These are phyloP conservation scores for Ameiurus melas DNA, from an alignment of 2,113 vertebrate species.

Conservation along the genomic window DNA sequence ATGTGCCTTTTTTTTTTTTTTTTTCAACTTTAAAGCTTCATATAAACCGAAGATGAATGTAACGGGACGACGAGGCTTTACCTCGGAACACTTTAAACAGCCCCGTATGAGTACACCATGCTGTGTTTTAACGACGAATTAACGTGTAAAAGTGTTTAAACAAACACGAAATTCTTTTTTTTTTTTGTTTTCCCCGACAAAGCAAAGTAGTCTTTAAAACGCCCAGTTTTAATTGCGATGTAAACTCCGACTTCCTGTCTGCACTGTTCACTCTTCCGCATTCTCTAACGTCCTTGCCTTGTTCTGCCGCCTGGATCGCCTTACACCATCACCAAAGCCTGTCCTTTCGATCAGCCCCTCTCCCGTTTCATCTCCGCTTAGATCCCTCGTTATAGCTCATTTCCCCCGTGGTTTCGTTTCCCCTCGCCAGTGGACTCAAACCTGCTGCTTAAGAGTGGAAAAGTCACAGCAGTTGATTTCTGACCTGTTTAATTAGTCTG, in stretches of 20 bases:
- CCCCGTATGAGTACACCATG: background rate
- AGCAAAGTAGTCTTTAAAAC: background rate
- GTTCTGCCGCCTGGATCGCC: background rate
- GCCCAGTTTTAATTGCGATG: constrained; percentile 20
- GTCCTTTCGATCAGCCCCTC: background rate
- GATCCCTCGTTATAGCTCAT: background rate
- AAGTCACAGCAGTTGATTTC: background rate
- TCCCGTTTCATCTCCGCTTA: background rate
- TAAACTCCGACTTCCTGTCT: constrained; percentile 59
- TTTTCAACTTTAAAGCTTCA: too few relatives aligned
- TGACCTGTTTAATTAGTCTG: background rate
- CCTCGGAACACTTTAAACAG: too few relatives aligned
- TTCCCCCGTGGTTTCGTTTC: background rate
- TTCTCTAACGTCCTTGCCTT: constrained; percentile 57
- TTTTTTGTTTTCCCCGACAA: background rate
- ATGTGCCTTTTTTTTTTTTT: too few relatives aligned
- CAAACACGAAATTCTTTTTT: background rate
- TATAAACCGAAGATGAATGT: background rate
- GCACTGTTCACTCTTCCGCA: constrained; percentile 68
- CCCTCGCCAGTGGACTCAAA: background rate
- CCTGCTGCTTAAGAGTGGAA: background rate
- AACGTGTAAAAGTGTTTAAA: background rate
- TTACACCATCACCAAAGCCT: background rate
- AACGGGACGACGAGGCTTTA: background rate
- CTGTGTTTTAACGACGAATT: background rate